Conservation (phyloP, 2,113 vertebrate species). For the Pelusios castaneus region DNA sequence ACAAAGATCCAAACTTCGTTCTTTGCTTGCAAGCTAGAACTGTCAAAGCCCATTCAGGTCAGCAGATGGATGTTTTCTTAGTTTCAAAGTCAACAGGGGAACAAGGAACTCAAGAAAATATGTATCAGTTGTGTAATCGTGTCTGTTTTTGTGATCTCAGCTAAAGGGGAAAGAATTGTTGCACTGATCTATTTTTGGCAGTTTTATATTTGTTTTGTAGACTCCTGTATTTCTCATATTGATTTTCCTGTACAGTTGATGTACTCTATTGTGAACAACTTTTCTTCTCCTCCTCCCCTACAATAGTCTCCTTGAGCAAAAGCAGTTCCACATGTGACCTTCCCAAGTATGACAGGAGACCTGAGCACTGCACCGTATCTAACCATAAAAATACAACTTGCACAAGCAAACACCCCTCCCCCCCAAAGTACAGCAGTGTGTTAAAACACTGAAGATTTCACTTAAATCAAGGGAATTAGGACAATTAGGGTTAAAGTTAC, state of each 20-base stretch:
- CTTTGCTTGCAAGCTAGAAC: background rate
- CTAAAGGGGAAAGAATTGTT: background rate
- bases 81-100: background rate
- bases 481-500: background rate
- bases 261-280: background rate
- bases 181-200: background rate
- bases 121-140: background rate
- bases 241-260: background rate
- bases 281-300: no score
- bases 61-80: background rate
- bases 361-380: background rate
- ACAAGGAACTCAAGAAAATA: background rate
- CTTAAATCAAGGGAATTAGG: background rate
- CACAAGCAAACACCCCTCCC: background rate
- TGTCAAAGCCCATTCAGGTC: background rate
- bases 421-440: background rate
- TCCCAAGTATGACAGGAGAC: background rate
- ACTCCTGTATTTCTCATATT: background rate
- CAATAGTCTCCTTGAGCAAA: background rate
- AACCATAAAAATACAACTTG: background rate
- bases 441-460: background rate
- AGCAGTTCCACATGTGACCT: background rate
- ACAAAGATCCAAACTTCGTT: background rate
- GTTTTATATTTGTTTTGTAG: background rate
- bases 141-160: background rate